phyloP scores from a whole-genome alignment of 1,140 invertebrate species.

The Lasioglossum albipes region DNA sequence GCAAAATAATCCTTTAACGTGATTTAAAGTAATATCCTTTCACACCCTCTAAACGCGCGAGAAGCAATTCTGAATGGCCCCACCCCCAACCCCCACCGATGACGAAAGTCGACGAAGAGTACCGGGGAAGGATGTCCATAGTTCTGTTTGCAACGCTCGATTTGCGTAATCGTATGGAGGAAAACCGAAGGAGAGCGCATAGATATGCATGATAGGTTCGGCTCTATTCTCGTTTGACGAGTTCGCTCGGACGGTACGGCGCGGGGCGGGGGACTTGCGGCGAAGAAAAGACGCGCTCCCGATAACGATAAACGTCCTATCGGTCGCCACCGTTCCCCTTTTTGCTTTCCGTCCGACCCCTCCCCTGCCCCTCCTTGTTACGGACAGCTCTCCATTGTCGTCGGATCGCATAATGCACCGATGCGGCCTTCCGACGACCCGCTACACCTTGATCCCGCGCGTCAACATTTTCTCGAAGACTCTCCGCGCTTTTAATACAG shows the following conservation, averaged over 20 bases:
- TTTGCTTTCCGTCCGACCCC: slow-evolving; percentile 48
- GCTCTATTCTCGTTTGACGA: slow-evolving; percentile 71
- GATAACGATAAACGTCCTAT: slow-evolving; percentile 75
- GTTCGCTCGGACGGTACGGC: slow-evolving; percentile 38
- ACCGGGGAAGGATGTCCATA: neutral
- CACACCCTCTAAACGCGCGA: too few species aligned
- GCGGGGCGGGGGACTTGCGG: slow-evolving; percentile 26
- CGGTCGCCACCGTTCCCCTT: slow-evolving; percentile 50
- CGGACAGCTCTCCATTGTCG: slow-evolving; percentile 39
- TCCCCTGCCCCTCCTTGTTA: slow-evolving; percentile 23
- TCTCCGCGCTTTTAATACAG: neutral
- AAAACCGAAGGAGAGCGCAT: slow-evolving; percentile 59
- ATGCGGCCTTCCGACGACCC: slow-evolving; percentile 46
- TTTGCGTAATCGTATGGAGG: slow-evolving; percentile 55
- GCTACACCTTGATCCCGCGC: slow-evolving; percentile 47
- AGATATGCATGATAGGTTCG: slow-evolving; percentile 55
- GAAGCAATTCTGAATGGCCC: too few species aligned
- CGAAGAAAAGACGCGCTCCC: slow-evolving; percentile 65
- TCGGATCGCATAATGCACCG: slow-evolving; percentile 49
- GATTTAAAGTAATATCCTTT: too few species aligned
- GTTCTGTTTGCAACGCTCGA: slow-evolving; percentile 20
- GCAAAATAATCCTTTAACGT: too few species aligned
- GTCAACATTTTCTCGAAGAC: slow-evolving; percentile 37
- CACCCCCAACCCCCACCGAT: too few species aligned
- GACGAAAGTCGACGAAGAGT: too few species aligned